Conservation (phyloP, 1,140 invertebrate genomes). For the Ceratoteleas bidentatus region DNA sequence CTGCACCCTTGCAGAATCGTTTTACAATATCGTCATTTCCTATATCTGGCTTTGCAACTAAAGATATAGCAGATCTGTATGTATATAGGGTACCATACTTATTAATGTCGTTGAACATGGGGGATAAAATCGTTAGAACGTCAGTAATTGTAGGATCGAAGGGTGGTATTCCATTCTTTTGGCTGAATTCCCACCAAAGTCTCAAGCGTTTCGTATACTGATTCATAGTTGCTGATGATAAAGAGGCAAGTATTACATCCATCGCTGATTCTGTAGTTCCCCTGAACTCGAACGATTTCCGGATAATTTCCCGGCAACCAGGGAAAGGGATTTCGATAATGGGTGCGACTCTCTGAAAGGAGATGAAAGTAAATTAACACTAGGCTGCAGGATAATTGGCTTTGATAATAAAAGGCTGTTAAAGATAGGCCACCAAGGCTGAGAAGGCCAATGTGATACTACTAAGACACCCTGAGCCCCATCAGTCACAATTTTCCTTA, state of each 20-base stretch:
- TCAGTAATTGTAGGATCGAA: neutral
- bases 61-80: neutral
- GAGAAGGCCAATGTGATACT: too few relatives aligned
- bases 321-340: too few relatives aligned
- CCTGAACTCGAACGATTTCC: neutral
- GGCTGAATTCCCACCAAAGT: neutral
- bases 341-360: conserved; percentile 3
- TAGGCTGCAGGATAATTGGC: neutral
- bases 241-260: neutral
- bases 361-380: neutral
- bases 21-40: neutral
- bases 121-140: neutral
- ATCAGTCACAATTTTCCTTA: too few relatives aligned
- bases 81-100: conserved; percentile 6
- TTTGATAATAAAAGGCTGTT: neutral
- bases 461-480: too few relatives aligned
- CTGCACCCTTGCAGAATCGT: neutral
- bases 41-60: neutral
- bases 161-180: neutral
- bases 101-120: neutral
- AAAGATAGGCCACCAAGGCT: too few relatives aligned
- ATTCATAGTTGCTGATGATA: neutral
- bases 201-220: neutral
- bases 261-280: neutral
- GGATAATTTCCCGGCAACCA: neutral